Base-by-base conservation (phyloP, 2,888 invertebrate species). In the Micoletzkya japonica region DNA sequence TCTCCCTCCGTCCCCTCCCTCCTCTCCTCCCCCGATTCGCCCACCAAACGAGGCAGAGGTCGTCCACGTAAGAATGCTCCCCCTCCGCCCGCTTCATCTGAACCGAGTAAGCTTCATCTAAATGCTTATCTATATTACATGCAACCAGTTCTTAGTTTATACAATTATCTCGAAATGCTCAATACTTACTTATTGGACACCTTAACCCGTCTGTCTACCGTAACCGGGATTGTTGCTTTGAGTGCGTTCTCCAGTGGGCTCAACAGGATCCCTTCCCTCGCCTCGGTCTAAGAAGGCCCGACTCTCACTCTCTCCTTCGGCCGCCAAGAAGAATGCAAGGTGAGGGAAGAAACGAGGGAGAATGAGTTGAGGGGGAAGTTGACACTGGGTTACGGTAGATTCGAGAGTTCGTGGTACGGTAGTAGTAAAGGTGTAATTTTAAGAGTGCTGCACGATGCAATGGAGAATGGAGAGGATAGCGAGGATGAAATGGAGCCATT, bases 31-130 rank as follows among this genome's bases (percentile, higher is more conserved):
- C 44, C 49, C 1, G 61, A 61, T 24, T 49, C 61, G 3, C 61
- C 61, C 10, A 30, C 32, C 10, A 61, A 61, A 20, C 44, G 49
- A 61, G 61, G 61, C 44, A 61, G 61, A 49, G 61, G 61, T 30
- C 44, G 61, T 49, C 61, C 61, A 30, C 28, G 44, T 30, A 61
- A 61, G 61, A 61, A n/a, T n/a, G n/a, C 61, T 61, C 61, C 61
- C 3, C 49, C 61, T 4, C 30, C 10, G 2, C 4, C 61, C 4
- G 30, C n/a, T 49, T 61, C 61, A 3, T 49, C 61, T 30, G 61
- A 61, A n/a, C 44, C 44, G n/a, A 61, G 61, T 61, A 17, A 30
- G 49, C 17, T 17, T 49, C 20, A 32, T 34, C 1, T 4, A 57
- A 57, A 28, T 34, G 24, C 50, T n/a, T n/a, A 20, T 50, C 6